These are phyloP conservation scores for Crocuta crocuta DNA, from an alignment of 2,113 vertebrate genomes.

Conservation along the genomic window DNA sequence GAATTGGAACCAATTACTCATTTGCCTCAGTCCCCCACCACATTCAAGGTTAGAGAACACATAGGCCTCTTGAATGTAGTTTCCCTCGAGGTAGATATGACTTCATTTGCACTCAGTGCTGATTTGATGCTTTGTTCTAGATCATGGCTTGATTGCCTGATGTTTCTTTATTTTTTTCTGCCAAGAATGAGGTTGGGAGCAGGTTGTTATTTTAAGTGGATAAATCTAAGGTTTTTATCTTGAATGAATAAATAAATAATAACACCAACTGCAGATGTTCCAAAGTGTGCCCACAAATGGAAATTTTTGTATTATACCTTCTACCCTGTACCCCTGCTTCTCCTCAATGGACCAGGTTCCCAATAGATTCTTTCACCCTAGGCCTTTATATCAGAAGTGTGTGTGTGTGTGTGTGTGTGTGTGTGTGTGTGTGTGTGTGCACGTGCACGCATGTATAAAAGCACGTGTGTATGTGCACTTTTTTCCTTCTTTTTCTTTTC, in stretches of 20 bases:
- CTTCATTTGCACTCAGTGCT: background rate
- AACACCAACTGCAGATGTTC: background rate
- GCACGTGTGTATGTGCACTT: background rate
- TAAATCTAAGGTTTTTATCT: background rate
- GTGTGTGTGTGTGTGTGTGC: background rate
- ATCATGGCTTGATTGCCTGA: background rate
- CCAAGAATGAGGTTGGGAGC: background rate
- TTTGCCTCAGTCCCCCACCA: background rate
- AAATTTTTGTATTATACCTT: background rate
- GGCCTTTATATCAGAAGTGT: background rate
- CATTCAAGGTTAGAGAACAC: background rate
- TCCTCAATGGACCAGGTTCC: background rate
- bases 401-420: background rate
- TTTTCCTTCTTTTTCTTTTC: background rate
- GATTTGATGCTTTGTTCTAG: background rate
- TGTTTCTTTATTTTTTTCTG: background rate
- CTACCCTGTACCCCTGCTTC: background rate
- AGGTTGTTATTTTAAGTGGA: background rate
- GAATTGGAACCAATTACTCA: background rate
- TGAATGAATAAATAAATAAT: background rate
- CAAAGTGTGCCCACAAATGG: background rate
- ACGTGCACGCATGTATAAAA: fast-evolving
- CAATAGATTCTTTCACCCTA: background rate
- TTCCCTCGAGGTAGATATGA: background rate
- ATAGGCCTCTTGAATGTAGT: background rate